Evolutionary conservation across 35 echinoderm and acorn worm genomes (phyloP).

Genomic region (Antedon bifida): DNA sequence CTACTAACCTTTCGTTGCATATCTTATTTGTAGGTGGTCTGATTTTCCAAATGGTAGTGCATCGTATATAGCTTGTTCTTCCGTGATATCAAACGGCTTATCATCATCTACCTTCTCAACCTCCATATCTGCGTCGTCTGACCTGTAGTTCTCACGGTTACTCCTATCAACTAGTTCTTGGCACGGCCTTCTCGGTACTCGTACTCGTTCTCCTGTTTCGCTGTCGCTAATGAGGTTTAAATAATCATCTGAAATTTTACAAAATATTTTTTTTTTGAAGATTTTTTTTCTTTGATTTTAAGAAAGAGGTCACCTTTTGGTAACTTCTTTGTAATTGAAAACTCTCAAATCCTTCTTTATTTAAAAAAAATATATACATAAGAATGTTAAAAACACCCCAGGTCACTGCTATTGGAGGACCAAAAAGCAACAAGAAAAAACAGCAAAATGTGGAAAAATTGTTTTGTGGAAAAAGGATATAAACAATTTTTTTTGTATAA

Average conservation of each 20-base stretch:
- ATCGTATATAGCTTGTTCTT: not conserved
- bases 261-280: no score
- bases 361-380: no score
- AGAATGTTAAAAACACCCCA: no score
- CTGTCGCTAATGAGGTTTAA: slow-evolving; percentile 70
- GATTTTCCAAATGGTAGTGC: slow-evolving; percentile 37
- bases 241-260: slow-evolving; percentile 27
- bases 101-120: slow-evolving; percentile 49
- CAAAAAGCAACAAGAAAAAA: no score
- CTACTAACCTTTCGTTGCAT: slow-evolving; percentile 68
- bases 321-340: no score
- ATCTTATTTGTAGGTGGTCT: slow-evolving; percentile 52
- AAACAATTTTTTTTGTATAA: no score
- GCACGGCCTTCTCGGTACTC: slow-evolving; percentile 20
- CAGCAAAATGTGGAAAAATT: no score
- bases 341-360: no score
- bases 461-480: no score
- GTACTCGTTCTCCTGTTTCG: slow-evolving; percentile 74
- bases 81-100: not conserved
- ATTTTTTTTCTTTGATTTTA: no score
- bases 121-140: not conserved
- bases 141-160: not conserved
- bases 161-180: not conserved
- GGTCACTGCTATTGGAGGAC: no score
- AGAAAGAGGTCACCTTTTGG: no score